These are phyloP conservation scores for Diloba caeruleocephala DNA, from an alignment of 2,888 invertebrate genomes.

Conservation along the genomic window DNA sequence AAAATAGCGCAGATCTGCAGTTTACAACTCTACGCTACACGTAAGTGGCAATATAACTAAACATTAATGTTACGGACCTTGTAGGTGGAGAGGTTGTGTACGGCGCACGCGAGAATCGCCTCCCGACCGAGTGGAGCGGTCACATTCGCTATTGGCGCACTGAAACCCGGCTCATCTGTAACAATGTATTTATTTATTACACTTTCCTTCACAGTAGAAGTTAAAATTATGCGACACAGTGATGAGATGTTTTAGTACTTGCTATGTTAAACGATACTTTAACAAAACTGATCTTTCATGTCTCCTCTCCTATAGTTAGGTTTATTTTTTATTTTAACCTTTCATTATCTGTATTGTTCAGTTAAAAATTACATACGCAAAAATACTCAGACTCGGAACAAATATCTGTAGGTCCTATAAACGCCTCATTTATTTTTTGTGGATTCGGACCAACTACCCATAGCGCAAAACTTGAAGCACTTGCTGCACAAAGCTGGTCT, in stretches of 20 bases:
- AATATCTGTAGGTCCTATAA: no score
- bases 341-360: no score
- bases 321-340: no score
- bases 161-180: conserved; percentile 94
- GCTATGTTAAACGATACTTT: no score
- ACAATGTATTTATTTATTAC: conserved; percentile 52
- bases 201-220: not conserved
- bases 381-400: no score
- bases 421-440: no score
- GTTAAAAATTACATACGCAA: no score
- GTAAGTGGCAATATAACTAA: not conserved
- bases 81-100: conserved; percentile 94
- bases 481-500: no score
- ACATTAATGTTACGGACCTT: conserved; percentile 90
- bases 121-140: conserved; percentile 95
- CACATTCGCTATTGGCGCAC: conserved; percentile 94
- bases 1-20: not conserved
- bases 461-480: no score
- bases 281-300: no score
- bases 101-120: conserved; percentile 94
- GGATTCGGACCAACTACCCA: no score
- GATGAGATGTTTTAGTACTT: not conserved
- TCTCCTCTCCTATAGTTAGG: no score
- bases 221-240: conserved; percentile 12
- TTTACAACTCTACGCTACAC: not conserved